Base-by-base conservation (phyloP, 2,888 invertebrate species). In the Hypsopygia costalis region DNA sequence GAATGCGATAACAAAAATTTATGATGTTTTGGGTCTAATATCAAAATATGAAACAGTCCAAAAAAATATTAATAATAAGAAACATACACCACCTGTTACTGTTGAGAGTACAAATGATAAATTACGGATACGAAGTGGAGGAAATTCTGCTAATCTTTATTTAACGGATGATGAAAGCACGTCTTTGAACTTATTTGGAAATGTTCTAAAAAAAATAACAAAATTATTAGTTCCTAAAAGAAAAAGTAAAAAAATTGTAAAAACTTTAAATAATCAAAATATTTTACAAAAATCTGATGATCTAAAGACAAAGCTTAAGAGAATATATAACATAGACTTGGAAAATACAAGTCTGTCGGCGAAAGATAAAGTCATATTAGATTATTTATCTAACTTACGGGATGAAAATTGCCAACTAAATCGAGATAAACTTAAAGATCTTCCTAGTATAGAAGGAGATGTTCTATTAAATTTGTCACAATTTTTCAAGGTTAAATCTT, bases 401-500 rank as follows among this genome's bases (percentile, higher is more conserved):
- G 76, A 69, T 41, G 75, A 82, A 7, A 57, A 64, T 20, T 82
- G 81, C 41, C 43, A 77, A 30, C 49, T 77, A 0, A 64, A 62
- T 6, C 56, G 57, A 46, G 16, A 4, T 16, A 58, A 25, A 27
- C 46, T 11, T 9, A 40, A 9, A 55, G 49, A 20, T 6, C 27
- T 52, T n/a, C 49, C 65, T n/a, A 62, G 54, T 34, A 37, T 75
- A 21, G 69, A 79, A 66, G 75, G 81, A 1, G 69, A 76, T 42
- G 75, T 81, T 47, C 54, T 85, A 36, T 56, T 79, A 1, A 82
- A 80, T 49, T 55, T 88, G 27, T 77, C 80, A 0, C 80, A 88
- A 39, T 79, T 85, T 48, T 75, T 81, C 3, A 85, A 80, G 58
- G 70, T 82, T 1, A 81, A 81, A 49, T 79, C 85, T 0, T 67